Evolutionary conservation across 1,140 invertebrate species (phyloP), one percentile per base, ranked within the genome.

Genomic region (Sesamia nonagrioides): DNA sequence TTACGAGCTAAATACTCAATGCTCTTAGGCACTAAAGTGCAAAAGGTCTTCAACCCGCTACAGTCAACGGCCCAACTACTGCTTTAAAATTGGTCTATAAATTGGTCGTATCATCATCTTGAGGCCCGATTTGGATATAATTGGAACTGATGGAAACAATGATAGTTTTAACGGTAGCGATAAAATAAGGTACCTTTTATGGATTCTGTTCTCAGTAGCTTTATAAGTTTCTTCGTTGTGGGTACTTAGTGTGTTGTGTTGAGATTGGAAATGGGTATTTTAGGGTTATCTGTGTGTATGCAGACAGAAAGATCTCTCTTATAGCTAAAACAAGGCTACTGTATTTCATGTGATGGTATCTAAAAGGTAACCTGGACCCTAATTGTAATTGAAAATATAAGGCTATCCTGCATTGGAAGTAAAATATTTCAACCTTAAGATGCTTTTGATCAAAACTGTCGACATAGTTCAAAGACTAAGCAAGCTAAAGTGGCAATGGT

Each of bases 111-210:
- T 66, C 61, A 42, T 66, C 61, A 66, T 66, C 61, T 66, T 42
- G 5, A 1, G 37, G 18, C 61, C 61, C 37, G 37, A 66, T 42
- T 66, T 66, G 61, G 61, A 66, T 18, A 66, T 66, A 66, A 66
- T 66, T 66, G 61, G 61, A 17, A 18, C 61, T 66, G 61, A 66
- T 66, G 61, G 61, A 8, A 42, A 42, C 61, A 42, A 37, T 66
- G 61, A 66, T 66, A 21, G 61, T 66, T 66, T 66, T 66, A 66
- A 66, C 61, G 3, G 61, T 21, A 42, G 33, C 61, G 37, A 66
- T 66, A 66, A 66, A 66, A 66, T 66, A 42, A 40, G 54, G 27
- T 18, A 18, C 61, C 37, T 15, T 66, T 18, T 66, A 21, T 42
- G 61, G 61, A 18, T 18, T 6, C n/a, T 42, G 61, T 9, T 13